Percentiles rank a stretch among this genome's conserved stretches.
Conservation (phyloP, 1,140 invertebrate species). For the Rhopalosiphum padi region DNA sequence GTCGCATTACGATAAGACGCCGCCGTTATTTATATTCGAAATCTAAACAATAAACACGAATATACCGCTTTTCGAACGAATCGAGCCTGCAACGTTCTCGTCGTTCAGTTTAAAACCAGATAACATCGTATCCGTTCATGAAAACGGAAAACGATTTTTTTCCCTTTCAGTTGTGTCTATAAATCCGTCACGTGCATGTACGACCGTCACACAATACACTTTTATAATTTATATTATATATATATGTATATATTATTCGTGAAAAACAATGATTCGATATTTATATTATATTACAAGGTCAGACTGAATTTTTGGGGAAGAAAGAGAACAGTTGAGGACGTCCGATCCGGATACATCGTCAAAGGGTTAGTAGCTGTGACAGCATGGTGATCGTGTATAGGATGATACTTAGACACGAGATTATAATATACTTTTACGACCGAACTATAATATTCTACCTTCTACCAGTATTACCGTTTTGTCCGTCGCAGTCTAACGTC, state of each 20-base stretch:
- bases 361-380: background rate
- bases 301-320: background rate
- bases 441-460: background rate
- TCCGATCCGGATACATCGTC: too few species aligned
- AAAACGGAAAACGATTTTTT: slow-evolving; percentile 4
- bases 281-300: background rate
- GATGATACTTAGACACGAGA: background rate
- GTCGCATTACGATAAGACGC: background rate
- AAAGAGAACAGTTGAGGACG: background rate
- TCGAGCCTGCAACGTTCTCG: background rate
- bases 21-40: background rate
- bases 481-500: background rate
- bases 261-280: background rate
- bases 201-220: background rate
- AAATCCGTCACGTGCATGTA: background rate
- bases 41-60: slow-evolving; percentile 6
- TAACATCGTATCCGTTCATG: background rate
- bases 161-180: background rate
- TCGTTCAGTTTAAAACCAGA: background rate
- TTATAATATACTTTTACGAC: slow-evolving; percentile 21
- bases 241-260: background rate
- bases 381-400: background rate
- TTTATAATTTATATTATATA: background rate
- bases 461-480: background rate
- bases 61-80: background rate